Evolutionary conservation across 2,797 vertebrate species (phyloP).

Genomic region (Harpagifer antarcticus): DNA sequence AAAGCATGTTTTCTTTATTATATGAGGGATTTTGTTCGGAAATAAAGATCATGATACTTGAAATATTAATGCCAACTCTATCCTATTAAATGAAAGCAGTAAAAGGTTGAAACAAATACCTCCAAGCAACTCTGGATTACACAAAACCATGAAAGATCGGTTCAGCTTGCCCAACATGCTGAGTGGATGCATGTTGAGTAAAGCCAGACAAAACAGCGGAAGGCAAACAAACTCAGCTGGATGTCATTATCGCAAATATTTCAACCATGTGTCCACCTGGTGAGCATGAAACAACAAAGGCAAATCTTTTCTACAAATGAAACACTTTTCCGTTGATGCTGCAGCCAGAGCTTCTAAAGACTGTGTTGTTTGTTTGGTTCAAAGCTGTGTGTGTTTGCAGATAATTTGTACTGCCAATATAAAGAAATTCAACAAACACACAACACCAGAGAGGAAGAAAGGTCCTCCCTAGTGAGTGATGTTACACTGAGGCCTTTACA

Average conservation of each 20-base stretch:
- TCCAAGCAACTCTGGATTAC: too few relatives aligned
- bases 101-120: background rate
- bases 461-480: slow-evolving; percentile 26
- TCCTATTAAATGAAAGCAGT: background rate
- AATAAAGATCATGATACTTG: background rate
- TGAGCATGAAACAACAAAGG: slow-evolving; percentile 54
- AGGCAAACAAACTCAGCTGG: slow-evolving; percentile 64
- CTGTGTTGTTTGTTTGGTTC: background rate
- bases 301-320: slow-evolving; percentile 21
- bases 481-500: slow-evolving; percentile 21
- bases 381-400: slow-evolving; percentile 6
- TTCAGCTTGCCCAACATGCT: background rate
- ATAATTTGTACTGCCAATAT: background rate
- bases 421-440: slow-evolving; percentile 13
- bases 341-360: background rate
- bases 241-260: slow-evolving; percentile 63
- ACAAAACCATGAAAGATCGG: background rate
- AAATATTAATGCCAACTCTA: background rate
- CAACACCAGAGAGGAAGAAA: slow-evolving; percentile 2
- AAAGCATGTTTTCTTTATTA: too few relatives aligned
- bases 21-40: background rate
- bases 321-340: slow-evolving; percentile 49
- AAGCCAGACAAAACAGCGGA: slow-evolving; percentile 30
- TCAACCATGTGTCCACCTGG: slow-evolving; percentile 66
- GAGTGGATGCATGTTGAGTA: slow-evolving; percentile 1